Evolutionary conservation across 2,888 invertebrate genomes (phyloP).

Genomic region (Lochmaea crataegi): DNA sequence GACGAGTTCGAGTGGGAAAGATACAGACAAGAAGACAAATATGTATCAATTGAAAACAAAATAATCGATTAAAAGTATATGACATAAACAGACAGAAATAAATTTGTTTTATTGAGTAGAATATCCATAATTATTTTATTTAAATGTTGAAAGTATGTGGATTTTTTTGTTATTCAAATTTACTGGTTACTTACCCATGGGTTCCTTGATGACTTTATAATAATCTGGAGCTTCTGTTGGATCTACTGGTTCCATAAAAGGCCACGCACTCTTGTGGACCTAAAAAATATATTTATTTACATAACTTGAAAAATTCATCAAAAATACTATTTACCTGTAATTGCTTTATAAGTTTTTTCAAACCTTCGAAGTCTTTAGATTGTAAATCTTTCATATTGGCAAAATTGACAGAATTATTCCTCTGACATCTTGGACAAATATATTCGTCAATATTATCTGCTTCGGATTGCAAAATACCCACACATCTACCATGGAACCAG

Average conservation of each 20-base stretch:
- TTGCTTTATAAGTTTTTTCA: constrained; percentile 89
- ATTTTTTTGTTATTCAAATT: no score
- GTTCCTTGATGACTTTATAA: constrained; percentile 94
- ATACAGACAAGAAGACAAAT: no score
- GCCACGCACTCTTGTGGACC: constrained; percentile 96
- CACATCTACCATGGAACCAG: constrained; percentile 99
- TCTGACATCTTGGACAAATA: constrained; percentile 95
- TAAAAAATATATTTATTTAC: constrained; percentile 62
- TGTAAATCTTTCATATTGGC: constrained; percentile 90
- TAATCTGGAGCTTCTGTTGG: constrained; percentile 96
- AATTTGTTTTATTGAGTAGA: no score
- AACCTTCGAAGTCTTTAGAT: constrained; percentile 82
- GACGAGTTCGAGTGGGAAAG: no score
- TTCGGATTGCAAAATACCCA: constrained; percentile 93
- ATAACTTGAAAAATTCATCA: no score
- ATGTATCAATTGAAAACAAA: no score
- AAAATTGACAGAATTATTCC: constrained; percentile 88
- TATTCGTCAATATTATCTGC: constrained; percentile 97
- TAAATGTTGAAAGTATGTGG: no score
- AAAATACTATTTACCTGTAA: constrained; percentile 73
- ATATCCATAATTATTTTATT: no score
- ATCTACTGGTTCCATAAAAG: constrained; percentile 97
- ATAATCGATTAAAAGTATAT: no score
- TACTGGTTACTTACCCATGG: constrained; percentile 81
- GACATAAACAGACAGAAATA: neutral